These are phyloP conservation scores for Hyles vespertilio DNA, from an alignment of 1,140 invertebrate genomes.

Conservation along the genomic window DNA sequence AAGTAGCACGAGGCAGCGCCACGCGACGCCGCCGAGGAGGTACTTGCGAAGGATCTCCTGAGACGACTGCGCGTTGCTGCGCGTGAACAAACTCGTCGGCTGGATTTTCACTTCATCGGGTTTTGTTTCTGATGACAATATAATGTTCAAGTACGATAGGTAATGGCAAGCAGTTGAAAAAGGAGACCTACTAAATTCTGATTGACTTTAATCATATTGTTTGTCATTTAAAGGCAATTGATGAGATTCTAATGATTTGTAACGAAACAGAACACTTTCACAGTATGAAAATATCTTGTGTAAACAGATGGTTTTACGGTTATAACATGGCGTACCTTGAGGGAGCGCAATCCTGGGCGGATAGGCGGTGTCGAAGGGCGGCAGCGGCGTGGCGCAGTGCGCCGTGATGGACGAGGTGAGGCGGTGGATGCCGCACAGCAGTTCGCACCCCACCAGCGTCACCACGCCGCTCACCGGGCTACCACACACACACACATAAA, in stretches of 20 bases:
- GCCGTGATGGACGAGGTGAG: constrained; percentile 71
- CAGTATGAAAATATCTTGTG: too few species aligned
- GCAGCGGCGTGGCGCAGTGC: constrained; percentile 49
- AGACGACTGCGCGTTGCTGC: constrained; percentile 39
- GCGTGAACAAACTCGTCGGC: constrained; percentile 44
- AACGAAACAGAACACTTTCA: too few species aligned
- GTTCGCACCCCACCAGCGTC: constrained; percentile 78
- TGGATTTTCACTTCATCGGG: constrained; percentile 15
- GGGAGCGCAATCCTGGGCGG: background rate
- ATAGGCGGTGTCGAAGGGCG: constrained; percentile 2
- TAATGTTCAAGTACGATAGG: background rate
- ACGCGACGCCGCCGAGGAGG: constrained; percentile 77
- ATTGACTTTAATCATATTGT: too few species aligned
- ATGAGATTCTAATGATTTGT: too few species aligned
- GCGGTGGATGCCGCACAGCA: constrained; percentile 79
- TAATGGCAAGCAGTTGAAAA: too few species aligned
- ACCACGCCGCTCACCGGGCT: constrained; percentile 74
- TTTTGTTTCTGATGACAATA: constrained; percentile 2
- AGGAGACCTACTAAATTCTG: too few species aligned
- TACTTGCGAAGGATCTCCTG: constrained; percentile 72
- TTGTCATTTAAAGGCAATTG: too few species aligned
- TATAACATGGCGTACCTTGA: background rate
- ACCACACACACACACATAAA: background rate
- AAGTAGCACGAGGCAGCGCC: constrained; percentile 78
- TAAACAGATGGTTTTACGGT: too few species aligned